A percentile compares a stretch with the other conserved stretches of the same genome.
These are phyloP conservation scores for Automeris io DNA, from an alignment of 2,888 invertebrate species.

Conservation along the genomic window DNA sequence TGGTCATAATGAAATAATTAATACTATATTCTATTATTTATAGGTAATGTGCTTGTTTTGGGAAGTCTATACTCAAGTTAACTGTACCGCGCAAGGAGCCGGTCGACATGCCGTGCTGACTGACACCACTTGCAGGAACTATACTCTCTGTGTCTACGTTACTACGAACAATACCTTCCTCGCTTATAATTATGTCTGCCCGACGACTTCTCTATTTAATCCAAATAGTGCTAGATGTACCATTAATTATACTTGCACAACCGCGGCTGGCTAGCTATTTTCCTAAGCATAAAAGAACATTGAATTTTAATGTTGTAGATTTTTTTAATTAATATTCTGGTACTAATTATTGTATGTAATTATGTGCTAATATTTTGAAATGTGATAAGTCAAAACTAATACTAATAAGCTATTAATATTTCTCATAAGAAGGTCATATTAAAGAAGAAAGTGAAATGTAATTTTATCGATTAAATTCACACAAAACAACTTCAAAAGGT, in stretches of 20 bases:
- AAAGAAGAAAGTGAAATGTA: too few species aligned
- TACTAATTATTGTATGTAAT: too few species aligned
- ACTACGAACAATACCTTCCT: slow-evolving; percentile 28
- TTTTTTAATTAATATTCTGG: too few species aligned
- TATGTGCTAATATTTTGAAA: too few species aligned
- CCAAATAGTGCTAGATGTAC: slow-evolving; percentile 41
- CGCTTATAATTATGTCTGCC: slow-evolving; percentile 53
- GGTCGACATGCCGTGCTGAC: slow-evolving; percentile 50
- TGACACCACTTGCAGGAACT: slow-evolving; percentile 58
- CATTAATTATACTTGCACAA: slow-evolving; percentile 7
- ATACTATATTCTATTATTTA: slow-evolving; percentile 3
- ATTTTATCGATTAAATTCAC: too few species aligned
- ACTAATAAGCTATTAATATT: too few species aligned
- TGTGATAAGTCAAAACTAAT: too few species aligned
- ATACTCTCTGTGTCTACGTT: slow-evolving; percentile 49
- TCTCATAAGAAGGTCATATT: too few species aligned
- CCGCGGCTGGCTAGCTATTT: neutral
- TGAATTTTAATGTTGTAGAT: too few species aligned
- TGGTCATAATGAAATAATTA: too few species aligned
- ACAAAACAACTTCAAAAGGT: too few species aligned
- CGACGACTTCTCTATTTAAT: slow-evolving; percentile 56
- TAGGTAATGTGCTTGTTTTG: slow-evolving; percentile 29
- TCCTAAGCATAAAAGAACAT: too few species aligned
- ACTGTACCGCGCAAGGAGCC: slow-evolving; percentile 40
- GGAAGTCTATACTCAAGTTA: slow-evolving; percentile 36